Evolutionary conservation across 2,113 vertebrate species (phyloP), one percentile per base, ranked within the genome.

Genomic region (Garra rufa): DNA sequence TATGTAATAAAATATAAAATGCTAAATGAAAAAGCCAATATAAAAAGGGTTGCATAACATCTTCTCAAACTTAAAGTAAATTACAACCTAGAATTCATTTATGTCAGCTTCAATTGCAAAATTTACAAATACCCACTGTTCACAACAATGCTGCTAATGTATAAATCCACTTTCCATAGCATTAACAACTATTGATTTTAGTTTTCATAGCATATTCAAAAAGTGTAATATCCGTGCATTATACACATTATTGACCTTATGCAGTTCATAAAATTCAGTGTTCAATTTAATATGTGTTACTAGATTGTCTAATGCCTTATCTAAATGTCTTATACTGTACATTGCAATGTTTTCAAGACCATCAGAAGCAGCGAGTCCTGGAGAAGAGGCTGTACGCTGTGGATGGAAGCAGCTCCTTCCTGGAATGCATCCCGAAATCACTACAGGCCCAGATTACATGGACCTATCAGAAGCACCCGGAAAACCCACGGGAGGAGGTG

Each of bases 351-450:
- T 55, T n/a, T 55, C 0, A 86, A 99, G 97, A 99, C 77, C 93
- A 96, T 1, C 90, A 95, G 6, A 94, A 86, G 82, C 93, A 95
- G 24, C 93, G 89, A 0, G 91, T 97, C 73, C 91, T 92, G 61
- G 97, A 99, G 92, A 95, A 89, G 90, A 97, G 95, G 87, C 92
- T 98, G 46, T 97, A 96, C 0, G 98, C 96, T 0, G 97, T 99
- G 28, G 98, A 99, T 87, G 95, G 96, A 34, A 98, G 97, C 91
- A 98, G 96, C 3, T 90, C 95, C 10, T 98, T 99, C 92, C 91
- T 99, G 85, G 98, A 99, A 88, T 99, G 98, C 28, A 88, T 98
- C 57, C 96, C 98, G n/a, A 97, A 96, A 88, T 99, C 98, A 14
- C 94, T 99, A 55, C 97, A 97, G 89, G 97, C 98, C 38, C 94